phyloP scores from a whole-genome alignment of 2,113 vertebrate genomes.

The Pholis gunnellus region DNA sequence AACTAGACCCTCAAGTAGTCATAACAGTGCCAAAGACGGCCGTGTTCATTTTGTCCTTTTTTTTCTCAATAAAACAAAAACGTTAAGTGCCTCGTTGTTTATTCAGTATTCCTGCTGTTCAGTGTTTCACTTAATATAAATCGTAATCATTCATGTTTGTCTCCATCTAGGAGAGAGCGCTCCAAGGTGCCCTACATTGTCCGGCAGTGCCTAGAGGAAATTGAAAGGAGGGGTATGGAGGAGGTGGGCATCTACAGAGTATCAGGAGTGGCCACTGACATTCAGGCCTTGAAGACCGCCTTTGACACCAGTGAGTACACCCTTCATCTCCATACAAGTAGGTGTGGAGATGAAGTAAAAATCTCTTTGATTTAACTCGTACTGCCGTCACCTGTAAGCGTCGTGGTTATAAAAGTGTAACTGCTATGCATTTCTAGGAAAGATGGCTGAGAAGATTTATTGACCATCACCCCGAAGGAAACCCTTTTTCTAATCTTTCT shows the following conservation, averaged over 20 bases:
- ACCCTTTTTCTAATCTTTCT: conserved; percentile 22
- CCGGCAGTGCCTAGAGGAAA: conserved; percentile 97
- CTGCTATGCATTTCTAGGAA: conserved; percentile 24
- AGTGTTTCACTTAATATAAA: not conserved
- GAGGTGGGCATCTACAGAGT: conserved; percentile 99
- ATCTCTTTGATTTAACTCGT: not conserved
- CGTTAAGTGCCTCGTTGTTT: not conserved
- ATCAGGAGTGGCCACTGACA: conserved; percentile 97
- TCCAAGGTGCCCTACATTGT: conserved; percentile 99
- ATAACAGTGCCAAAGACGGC: not conserved
- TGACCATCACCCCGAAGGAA: conserved; percentile 7
- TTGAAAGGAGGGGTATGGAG: conserved; percentile 97
- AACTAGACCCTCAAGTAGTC: not conserved
- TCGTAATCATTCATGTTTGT: not conserved
- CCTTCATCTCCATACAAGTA: not conserved
- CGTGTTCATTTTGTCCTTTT: not conserved
- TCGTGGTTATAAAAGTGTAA: not conserved
- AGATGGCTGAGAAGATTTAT: conserved; percentile 6
- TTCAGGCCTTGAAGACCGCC: conserved; percentile 95
- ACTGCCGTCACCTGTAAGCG: not conserved
- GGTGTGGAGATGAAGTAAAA: not conserved
- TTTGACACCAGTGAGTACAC: conserved; percentile 96
- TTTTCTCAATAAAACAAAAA: not conserved
- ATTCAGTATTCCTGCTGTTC: not conserved
- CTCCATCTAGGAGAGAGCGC: conserved; percentile 88